Evolutionary conservation across 2,888 invertebrate genomes (phyloP), one percentile per base, ranked within the genome.

Genomic region (Balanococcus diminutus): DNA sequence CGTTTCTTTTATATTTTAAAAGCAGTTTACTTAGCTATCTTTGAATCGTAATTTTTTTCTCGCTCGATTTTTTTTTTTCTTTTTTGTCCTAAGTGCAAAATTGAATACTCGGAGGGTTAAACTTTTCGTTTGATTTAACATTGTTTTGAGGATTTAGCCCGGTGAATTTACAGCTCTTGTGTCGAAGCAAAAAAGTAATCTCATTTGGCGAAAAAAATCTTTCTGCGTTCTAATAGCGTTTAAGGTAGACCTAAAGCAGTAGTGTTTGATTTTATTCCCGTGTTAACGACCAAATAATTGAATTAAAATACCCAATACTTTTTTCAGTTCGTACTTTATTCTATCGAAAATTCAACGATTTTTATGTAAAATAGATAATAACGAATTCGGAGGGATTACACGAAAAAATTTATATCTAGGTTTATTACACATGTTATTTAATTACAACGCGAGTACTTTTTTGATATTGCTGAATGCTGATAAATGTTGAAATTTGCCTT

Each of bases 51-150:
- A 81, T 81, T 81, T 46, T 46, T 81, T 28, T 82, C 42, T 82
- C 56, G n/a, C 32, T 75, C 51, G 39, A 39, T 39, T 61, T 84
- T 39, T 36, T 39, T 46, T 83, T 36, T 39, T 61, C 75, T 39
- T 36, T 39, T 42, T 16, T 22, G 75, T 42, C 75, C 46, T 75
- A 85, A 85, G 79, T 85, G 85, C 85, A 75, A 85, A 85, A 85
- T 75, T 85, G 85, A 85, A 85, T 79, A 75, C 85, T 51, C 85
- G 75, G 5, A 85, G 85, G 79, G 42, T 85, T 46, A 16, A 85
- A 46, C 39, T 85, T 46, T 85, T 67, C 85, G 79, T 85, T 85
- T 85, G 85, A 85, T 85, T 85, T 85, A 85, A 85, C 85, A 31
- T 85, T 79, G 51, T 75, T 85, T 42, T 75, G 85, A 75, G 39